A percentile compares a stretch with the other conserved stretches of the same genome.
Evolutionary conservation across 2,113 vertebrate genomes (phyloP).

Genomic region (Lichenostomus cassidix): DNA sequence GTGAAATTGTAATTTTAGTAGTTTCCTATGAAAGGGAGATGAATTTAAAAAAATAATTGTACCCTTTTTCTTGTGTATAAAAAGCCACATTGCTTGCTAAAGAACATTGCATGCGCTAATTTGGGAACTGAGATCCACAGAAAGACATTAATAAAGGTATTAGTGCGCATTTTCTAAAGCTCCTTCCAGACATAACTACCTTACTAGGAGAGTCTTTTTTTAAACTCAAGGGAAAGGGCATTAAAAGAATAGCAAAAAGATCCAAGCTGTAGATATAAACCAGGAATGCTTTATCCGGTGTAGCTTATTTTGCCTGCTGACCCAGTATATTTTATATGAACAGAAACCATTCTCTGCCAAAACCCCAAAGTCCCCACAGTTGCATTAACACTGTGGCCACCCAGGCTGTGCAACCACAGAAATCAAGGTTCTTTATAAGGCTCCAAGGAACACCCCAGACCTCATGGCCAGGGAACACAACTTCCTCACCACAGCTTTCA

Average conservation of each 20-base stretch:
- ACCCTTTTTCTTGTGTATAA: background rate
- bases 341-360: background rate
- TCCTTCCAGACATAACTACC: background rate
- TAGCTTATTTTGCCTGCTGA: background rate
- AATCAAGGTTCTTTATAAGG: background rate
- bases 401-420: background rate
- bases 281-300: background rate
- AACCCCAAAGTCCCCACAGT: background rate
- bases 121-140: background rate
- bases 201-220: background rate
- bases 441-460: background rate
- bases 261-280: background rate
- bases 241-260: background rate
- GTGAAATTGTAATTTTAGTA: background rate
- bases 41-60: background rate
- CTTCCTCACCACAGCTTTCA: background rate
- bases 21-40: background rate
- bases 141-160: background rate
- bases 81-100: background rate
- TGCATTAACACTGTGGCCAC: background rate
- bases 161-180: background rate
- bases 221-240: background rate
- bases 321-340: rapidly evolving
- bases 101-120: background rate
- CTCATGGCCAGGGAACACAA: background rate